phyloP scores from a whole-genome alignment of 2,888 invertebrate species.

The Synergus itoensis region DNA sequence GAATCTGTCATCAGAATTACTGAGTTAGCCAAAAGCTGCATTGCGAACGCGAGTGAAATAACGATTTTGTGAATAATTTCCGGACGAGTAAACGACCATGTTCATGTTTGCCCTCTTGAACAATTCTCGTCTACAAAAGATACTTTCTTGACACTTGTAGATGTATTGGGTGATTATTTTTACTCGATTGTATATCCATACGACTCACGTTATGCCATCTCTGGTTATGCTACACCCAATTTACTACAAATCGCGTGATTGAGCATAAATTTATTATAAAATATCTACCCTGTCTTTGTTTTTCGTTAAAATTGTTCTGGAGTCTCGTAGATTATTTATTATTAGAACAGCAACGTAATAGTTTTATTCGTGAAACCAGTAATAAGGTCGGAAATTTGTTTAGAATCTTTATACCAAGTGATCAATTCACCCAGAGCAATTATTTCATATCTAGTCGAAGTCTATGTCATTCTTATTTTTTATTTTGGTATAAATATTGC shows the following conservation, averaged over 20 bases:
- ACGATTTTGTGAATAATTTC: conserved; percentile 39
- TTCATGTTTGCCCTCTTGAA: conserved; percentile 38
- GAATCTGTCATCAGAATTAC: neutral
- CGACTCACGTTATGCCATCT: neutral
- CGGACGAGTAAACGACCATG: conserved; percentile 23
- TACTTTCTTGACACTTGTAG: conserved; percentile 42
- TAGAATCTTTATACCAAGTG: neutral
- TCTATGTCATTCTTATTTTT: neutral
- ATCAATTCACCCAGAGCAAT: neutral
- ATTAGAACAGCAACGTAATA: neutral
- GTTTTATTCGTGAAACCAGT: neutral
- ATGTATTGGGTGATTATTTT: conserved; percentile 41
- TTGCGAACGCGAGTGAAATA: conserved; percentile 1
- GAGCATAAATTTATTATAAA: neutral
- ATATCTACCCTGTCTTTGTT: neutral
- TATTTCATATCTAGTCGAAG: neutral
- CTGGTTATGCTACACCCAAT: conserved; percentile 4
- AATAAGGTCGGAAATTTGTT: conserved; percentile 1
- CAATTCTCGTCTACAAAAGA: conserved; percentile 39
- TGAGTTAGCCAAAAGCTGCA: neutral
- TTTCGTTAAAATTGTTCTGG: conserved; percentile 2
- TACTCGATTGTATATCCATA: conserved; percentile 38
- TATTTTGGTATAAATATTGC: neutral
- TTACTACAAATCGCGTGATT: conserved; percentile 6
- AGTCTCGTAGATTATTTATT: neutral